Conservation (phyloP, 2,888 invertebrate species). For the Eucera pruinosa region DNA sequence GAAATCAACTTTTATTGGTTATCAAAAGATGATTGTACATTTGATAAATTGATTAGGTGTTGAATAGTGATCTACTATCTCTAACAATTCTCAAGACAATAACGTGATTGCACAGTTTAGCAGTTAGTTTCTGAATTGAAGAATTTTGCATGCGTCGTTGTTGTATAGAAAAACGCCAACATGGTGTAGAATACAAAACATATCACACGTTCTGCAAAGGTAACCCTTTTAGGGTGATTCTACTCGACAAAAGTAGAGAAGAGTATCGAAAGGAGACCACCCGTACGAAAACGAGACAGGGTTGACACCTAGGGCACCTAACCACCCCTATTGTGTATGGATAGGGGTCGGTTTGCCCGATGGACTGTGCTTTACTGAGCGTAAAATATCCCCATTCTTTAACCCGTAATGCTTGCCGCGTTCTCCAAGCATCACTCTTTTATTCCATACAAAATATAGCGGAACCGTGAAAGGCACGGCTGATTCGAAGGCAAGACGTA, state of each 20-base stretch:
- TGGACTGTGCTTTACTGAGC: constrained; percentile 81
- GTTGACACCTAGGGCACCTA: constrained; percentile 78
- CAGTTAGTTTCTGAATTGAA: not conserved
- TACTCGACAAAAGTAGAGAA: constrained; percentile 60
- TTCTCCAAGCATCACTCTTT: constrained; percentile 73
- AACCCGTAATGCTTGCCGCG: constrained; percentile 77
- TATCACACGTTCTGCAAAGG: constrained; percentile 31
- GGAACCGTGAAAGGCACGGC: constrained; percentile 57
- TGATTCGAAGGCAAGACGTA: constrained; percentile 49
- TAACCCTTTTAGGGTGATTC: constrained; percentile 57
- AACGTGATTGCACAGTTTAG: no score
- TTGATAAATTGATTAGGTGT: no score
- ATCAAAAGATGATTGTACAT: no score
- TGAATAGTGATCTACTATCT: no score
- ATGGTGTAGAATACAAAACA: not conserved
- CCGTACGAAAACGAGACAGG: constrained; percentile 76
- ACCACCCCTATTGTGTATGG: constrained; percentile 69
- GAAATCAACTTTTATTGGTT: not conserved
- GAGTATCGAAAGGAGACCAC: constrained; percentile 70
- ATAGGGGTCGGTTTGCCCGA: constrained; percentile 66
- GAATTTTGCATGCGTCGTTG: not conserved
- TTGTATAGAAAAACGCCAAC: no score
- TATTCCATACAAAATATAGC: constrained; percentile 65
- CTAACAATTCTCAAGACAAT: no score
- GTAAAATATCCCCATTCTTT: constrained; percentile 82